Evolutionary conservation across 2,797 vertebrate species (phyloP), one percentile per base, ranked within the genome.

Genomic region (Psittacula derbiana): DNA sequence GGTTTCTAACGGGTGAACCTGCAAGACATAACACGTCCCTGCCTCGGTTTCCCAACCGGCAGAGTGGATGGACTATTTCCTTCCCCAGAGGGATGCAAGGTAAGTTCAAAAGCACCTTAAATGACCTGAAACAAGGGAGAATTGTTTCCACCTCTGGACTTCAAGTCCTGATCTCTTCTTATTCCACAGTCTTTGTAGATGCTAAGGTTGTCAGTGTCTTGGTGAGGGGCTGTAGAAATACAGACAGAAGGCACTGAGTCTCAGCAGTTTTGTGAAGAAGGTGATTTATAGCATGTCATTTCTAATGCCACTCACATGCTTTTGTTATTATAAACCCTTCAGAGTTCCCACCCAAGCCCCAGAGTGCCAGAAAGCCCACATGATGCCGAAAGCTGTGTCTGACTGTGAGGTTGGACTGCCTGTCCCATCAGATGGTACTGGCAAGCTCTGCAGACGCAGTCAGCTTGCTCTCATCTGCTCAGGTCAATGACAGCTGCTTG

Each of bases 301-400:
- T 57, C 57, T 43, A 67, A 64, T 18, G 25, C 10, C 57, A 9
- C 43, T 50, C 58, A 33, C 12, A 24, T 11, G 10, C 20, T 27
- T 74, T 52, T 80, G 19, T 21, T 69, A 3, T 49, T 15, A 61
- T 6, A 53, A 92, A 78, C 7, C 19, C 15, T 21, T 3, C 72
- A 86, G 75, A 24, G 11, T 30, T 83, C 41, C 20, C 33, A 60
- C 28, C 11, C 44, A 46, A 66, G 36, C 11, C 65, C 19, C 52
- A 55, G 52, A 0, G 0, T 20, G 23, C 40, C 78, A 53, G 72
- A 28, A 50, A 11, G 16, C 16, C 69, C 23, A 24, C 5, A 0
- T 9, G 25, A 30, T 17, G 40, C 44, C 0, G 3, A 41, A 46
- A 76, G 4, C 49, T 60, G 9, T 33, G 27, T 72, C 50, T 1